Evolutionary conservation across 2,888 invertebrate species (phyloP).

Genomic region (Thalpophila matura): DNA sequence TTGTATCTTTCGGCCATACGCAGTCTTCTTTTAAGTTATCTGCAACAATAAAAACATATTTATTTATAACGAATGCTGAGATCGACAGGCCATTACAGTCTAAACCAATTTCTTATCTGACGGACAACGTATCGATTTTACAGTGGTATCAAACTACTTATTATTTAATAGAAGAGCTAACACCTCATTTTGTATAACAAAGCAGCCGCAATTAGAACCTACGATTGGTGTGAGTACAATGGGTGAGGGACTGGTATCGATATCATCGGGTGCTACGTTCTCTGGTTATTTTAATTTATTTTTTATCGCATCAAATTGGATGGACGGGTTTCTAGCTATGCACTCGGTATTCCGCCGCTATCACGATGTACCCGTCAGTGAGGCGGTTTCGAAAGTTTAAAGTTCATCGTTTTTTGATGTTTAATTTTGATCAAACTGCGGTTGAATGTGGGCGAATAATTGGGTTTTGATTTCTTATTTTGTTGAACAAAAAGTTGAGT

Average conservation of each 20-base stretch:
- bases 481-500: conserved; percentile 14
- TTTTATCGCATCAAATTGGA: conserved; percentile 88
- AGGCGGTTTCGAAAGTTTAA: conserved; percentile 82
- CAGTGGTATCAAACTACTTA: conserved; percentile 81
- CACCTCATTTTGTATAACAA: conserved; percentile 90
- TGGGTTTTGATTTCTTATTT: conserved; percentile 52
- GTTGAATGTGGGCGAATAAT: conserved; percentile 60
- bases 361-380: conserved; percentile 80
- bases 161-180: conserved; percentile 89
- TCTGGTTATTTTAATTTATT: conserved; percentile 89
- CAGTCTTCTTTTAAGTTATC: conserved; percentile 83
- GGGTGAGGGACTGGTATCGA: conserved; percentile 82
- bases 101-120: conserved; percentile 76
- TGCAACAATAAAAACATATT: conserved; percentile 80
- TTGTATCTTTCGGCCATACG: conserved; percentile 88
- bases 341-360: conserved; percentile 77
- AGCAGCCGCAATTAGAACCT: conserved; percentile 88
- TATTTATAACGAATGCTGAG: conserved; percentile 54
- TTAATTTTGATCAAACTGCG: conserved; percentile 72
- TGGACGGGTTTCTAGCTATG: conserved; percentile 83
- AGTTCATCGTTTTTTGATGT: conserved; percentile 84
- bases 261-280: conserved; percentile 83
- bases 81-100: conserved; percentile 60
- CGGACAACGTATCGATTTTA: conserved; percentile 73
- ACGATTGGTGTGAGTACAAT: conserved; percentile 85